Evolutionary conservation across 1,140 invertebrate species (phyloP), one percentile per base, ranked within the genome.

Genomic region (Cotesia vestalis): DNA sequence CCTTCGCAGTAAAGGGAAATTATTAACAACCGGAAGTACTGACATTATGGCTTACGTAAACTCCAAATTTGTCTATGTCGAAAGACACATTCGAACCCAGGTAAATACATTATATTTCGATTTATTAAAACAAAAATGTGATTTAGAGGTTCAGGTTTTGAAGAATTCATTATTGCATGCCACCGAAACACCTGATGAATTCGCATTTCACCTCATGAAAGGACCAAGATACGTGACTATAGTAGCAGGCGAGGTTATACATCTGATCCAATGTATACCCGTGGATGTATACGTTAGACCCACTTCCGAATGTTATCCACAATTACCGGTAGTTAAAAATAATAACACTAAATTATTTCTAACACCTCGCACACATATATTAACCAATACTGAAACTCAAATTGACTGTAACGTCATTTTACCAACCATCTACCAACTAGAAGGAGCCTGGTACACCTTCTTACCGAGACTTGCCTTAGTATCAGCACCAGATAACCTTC

Each of bases 41-140:
- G 55, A 59, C 3, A 3, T 59, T 8, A 20, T 17, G 6, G 51
- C 69, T 5, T 78, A 78, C 11, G 63, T 75, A 0, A 78, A 78
- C 34, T 20, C 75, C 0, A 75, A 76, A 46, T 76, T 78, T 8
- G 12, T 76, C 0, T 78, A 76, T 12, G 70, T 66, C 1, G 77
- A 76, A 11, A 59, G 40, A 8, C 67, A 67, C 20, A 57, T 72
- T 20, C 70, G 66, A 20, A 59, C 14, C 4, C 59, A 69, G 14
- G 51, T 73, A 1, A 53, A 36, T 3, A 6, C 53, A 1, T 17
- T 59, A 1, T 59, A 12, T n/a, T 74, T 2, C 76, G 70, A 78
- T 36, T 34, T 78, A 1, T 0, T 78, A 2, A 9, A 11, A 8
- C 73, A 75, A 8, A 64, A 55, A 53, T 78, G 77, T n/a, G 46